These are phyloP conservation scores for Bostrychus sinensis DNA, from an alignment of 2,113 vertebrate species.

Conservation along the genomic window DNA sequence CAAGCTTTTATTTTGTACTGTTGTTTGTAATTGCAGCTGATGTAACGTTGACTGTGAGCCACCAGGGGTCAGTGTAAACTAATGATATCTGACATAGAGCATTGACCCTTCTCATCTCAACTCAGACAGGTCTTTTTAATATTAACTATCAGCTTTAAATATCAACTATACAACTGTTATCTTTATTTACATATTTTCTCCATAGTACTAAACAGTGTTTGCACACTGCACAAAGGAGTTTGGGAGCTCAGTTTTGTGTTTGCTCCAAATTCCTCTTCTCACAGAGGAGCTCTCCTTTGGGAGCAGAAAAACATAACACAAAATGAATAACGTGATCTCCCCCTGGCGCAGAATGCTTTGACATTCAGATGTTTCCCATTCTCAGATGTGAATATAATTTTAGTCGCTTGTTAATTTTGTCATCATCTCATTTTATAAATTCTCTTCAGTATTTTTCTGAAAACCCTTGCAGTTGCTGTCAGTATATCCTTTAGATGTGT, in stretches of 20 bases:
- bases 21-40: background rate
- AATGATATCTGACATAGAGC: background rate
- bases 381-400: slow-evolving; percentile 14
- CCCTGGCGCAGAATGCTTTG: slow-evolving; percentile 29
- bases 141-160: background rate
- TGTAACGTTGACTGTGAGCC: slow-evolving; percentile 22
- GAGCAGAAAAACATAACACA: slow-evolving; percentile 20
- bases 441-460: background rate
- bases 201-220: background rate
- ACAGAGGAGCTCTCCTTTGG: slow-evolving; percentile 10
- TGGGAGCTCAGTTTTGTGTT: slow-evolving; percentile 6
- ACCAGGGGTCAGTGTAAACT: slow-evolving; percentile 45
- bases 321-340: slow-evolving; percentile 11
- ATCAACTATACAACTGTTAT: background rate
- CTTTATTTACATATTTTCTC: background rate
- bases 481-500: background rate
- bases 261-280: background rate
- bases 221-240: background rate
- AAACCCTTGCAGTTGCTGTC: background rate
- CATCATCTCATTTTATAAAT: slow-evolving; percentile 24
- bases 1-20: rapidly evolving
- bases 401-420: slow-evolving; percentile 17
- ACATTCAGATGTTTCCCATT: slow-evolving; percentile 22
- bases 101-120: background rate
- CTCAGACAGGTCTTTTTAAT: background rate